These are phyloP conservation scores for Archips crataeganus DNA, from an alignment of 2,888 invertebrate genomes.

Conservation along the genomic window DNA sequence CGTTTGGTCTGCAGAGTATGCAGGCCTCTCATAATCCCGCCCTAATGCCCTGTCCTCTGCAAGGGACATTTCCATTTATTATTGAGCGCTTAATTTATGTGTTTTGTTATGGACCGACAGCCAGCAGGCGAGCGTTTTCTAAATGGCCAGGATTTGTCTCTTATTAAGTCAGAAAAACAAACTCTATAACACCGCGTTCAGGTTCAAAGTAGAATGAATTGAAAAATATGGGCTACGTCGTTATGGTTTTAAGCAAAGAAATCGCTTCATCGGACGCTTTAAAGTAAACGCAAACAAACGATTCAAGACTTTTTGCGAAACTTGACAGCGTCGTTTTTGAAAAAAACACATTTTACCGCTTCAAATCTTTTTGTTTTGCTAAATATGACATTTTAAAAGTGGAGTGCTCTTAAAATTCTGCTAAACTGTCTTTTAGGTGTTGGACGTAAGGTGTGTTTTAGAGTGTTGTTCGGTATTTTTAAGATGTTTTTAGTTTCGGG, in stretches of 20 bases:
- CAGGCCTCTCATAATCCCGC: conserved; percentile 83
- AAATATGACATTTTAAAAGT: conserved; percentile 65
- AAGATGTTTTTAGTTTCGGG: conserved; percentile 58
- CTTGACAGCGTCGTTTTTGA: conserved; percentile 53
- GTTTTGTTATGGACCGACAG: conserved; percentile 86
- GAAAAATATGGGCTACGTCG: conserved; percentile 45
- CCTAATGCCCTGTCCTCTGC: conserved; percentile 86
- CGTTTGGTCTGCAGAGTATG: conserved; percentile 55
- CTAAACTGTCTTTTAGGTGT: conserved; percentile 41
- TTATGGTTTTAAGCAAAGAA: conserved; percentile 54
- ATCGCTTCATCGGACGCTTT: conserved; percentile 72
- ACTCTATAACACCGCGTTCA: conserved; percentile 44
- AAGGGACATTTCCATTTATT: conserved; percentile 87
- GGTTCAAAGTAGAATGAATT: conserved; percentile 45
- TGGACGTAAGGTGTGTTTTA: conserved; percentile 47
- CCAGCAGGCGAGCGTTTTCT: conserved; percentile 61
- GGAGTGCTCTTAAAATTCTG: conserved; percentile 43
- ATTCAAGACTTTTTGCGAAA: conserved; percentile 52
- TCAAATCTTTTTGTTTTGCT: conserved; percentile 58
- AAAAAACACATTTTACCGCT: conserved; percentile 47
- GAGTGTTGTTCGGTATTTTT: conserved; percentile 15
- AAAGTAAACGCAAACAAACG: conserved; percentile 54
- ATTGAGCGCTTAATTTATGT: conserved; percentile 87
- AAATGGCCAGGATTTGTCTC: conserved; percentile 53
- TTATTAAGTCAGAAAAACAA: conserved; percentile 44